phyloP scores from a whole-genome alignment of 2,113 vertebrate genomes.

The Hippocampus zosterae region DNA sequence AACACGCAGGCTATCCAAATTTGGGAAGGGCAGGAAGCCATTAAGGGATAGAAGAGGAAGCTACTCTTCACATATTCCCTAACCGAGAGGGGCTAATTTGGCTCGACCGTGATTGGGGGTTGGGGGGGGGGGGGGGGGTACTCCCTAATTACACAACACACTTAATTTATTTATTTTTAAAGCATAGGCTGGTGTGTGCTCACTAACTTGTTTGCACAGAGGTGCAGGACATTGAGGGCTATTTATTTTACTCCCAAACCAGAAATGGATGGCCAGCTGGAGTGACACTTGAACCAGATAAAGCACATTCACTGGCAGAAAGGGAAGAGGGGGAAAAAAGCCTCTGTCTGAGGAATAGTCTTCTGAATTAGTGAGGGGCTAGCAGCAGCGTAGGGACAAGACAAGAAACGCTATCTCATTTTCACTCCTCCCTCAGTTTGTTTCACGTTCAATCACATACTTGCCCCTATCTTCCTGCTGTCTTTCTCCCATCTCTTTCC shows the following conservation, averaged over 20 bases:
- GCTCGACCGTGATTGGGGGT: constrained; percentile 50
- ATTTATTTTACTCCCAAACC: constrained; percentile 50
- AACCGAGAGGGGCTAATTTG: constrained; percentile 58
- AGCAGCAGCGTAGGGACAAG: constrained; percentile 56
- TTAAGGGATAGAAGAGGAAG: constrained; percentile 58
- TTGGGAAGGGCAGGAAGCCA: constrained; percentile 53
- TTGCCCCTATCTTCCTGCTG: constrained; percentile 45
- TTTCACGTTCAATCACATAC: constrained; percentile 62
- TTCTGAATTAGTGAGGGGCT: constrained; percentile 63
- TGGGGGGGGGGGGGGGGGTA: not conserved
- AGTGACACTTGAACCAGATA: constrained; percentile 60
- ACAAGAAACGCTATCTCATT: constrained; percentile 68
- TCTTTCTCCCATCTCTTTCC: constrained; percentile 42
- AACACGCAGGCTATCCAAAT: constrained; percentile 44
- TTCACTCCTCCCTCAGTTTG: constrained; percentile 59
- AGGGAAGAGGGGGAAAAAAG: constrained; percentile 48
- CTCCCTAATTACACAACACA: constrained; percentile 55
- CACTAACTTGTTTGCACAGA: constrained; percentile 47
- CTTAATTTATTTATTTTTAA: constrained; percentile 37
- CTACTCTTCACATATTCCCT: constrained; percentile 55
- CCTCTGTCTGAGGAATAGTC: constrained; percentile 58
- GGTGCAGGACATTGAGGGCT: constrained; percentile 25
- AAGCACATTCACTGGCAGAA: constrained; percentile 52
- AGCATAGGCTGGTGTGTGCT: constrained; percentile 29
- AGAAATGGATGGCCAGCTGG: constrained; percentile 55